phyloP scores from a whole-genome alignment of 1,140 invertebrate species.

The Lepidurus apus region DNA sequence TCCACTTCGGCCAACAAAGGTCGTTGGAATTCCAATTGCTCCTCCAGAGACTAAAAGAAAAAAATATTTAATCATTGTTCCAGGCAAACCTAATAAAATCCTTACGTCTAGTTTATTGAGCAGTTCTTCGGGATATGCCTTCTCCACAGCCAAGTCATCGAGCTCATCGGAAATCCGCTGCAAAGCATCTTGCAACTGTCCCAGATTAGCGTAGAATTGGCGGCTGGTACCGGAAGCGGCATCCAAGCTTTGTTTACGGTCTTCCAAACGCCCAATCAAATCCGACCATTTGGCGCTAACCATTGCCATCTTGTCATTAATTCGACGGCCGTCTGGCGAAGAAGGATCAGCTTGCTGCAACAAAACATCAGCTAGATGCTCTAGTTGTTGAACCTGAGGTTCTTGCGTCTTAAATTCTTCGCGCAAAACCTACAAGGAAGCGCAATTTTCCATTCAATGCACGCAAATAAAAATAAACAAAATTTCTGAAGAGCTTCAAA shows the following conservation, averaged over 20 bases:
- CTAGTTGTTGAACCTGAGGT: conserved; percentile 76
- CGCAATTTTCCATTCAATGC: not conserved
- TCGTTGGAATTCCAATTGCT: conserved; percentile 78
- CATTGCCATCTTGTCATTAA: conserved; percentile 53
- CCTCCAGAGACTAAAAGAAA: conserved; percentile 54
- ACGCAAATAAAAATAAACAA: no score
- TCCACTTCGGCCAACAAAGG: conserved; percentile 81
- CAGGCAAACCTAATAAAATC: not conserved
- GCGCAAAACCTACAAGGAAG: conserved; percentile 73
- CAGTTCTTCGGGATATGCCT: conserved; percentile 72
- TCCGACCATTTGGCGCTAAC: conserved; percentile 67
- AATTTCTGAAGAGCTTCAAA: not conserved
- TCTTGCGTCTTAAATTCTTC: conserved; percentile 80
- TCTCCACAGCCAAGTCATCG: conserved; percentile 70
- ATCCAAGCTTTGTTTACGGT: conserved; percentile 73
- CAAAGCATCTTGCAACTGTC: conserved; percentile 69
- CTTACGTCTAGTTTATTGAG: conserved; percentile 62
- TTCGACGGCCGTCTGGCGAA: conserved; percentile 66
- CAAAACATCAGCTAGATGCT: conserved; percentile 70
- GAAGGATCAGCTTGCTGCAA: conserved; percentile 62
- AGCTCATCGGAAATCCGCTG: conserved; percentile 78
- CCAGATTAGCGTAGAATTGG: conserved; percentile 81
- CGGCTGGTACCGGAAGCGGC: conserved; percentile 81
- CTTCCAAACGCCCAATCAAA: conserved; percentile 68
- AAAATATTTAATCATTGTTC: not conserved